Conservation (phyloP, 1,140 invertebrate genomes). For the Melitaea cinxia region DNA sequence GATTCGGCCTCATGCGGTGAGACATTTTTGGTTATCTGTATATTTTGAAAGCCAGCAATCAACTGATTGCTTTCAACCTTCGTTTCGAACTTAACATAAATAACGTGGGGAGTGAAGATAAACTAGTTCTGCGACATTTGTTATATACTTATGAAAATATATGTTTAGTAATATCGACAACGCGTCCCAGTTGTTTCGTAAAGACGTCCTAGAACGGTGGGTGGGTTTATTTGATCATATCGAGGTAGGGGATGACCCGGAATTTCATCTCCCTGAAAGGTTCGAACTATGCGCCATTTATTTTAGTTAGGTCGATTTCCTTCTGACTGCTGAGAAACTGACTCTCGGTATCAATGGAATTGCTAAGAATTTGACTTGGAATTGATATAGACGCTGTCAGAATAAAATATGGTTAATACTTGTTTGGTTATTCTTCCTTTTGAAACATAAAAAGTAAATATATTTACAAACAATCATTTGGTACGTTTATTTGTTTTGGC, state of each 20-base stretch:
- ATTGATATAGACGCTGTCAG: slow-evolving; percentile 24
- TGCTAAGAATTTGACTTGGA: slow-evolving; percentile 34
- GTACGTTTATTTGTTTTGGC: neutral
- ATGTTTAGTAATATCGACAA: neutral
- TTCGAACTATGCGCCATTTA: slow-evolving; percentile 67
- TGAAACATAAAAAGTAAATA: neutral
- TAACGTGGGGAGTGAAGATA: neutral
- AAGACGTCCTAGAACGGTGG: slow-evolving; percentile 34
- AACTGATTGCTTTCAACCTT: slow-evolving; percentile 18
- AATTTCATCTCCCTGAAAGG: slow-evolving; percentile 68
- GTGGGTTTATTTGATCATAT: slow-evolving; percentile 58
- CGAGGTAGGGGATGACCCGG: slow-evolving; percentile 48
- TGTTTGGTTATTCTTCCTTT: slow-evolving; percentile 4
- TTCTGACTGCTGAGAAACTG: slow-evolving; percentile 53
- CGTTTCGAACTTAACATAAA: slow-evolving; percentile 5
- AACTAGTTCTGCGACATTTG: neutral
- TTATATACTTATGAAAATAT: slow-evolving; percentile 4
- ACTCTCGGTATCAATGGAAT: slow-evolving; percentile 48
- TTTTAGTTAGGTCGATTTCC: slow-evolving; percentile 66
- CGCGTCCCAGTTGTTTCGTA: slow-evolving; percentile 32
- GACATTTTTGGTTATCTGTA: neutral
- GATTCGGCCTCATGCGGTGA: neutral
- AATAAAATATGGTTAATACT: slow-evolving; percentile 22
- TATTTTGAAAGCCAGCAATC: slow-evolving; percentile 12
- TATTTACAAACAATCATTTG: slow-evolving; percentile 7